phyloP scores from a whole-genome alignment of 2,113 vertebrate genomes.

The Solea solea region DNA sequence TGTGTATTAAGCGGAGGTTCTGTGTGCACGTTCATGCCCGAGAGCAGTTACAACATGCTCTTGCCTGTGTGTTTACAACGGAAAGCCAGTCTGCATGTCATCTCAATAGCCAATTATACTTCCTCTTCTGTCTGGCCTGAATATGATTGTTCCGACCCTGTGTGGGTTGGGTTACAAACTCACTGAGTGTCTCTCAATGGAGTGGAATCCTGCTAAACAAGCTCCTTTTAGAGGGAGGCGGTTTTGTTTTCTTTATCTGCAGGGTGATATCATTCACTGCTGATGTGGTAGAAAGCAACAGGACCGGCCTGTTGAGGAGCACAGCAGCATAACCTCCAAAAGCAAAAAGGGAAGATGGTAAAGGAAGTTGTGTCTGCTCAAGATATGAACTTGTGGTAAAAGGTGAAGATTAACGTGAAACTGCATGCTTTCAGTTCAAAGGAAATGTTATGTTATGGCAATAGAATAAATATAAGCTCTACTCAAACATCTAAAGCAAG shows the following conservation, averaged over 20 bases:
- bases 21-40: slow-evolving; percentile 18
- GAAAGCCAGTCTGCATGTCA: slow-evolving; percentile 35
- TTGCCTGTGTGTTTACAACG: slow-evolving; percentile 23
- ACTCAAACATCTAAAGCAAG: neutral
- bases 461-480: neutral
- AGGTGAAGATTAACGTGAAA: neutral
- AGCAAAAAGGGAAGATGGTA: slow-evolving; percentile 54
- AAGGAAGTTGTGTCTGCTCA: slow-evolving; percentile 48
- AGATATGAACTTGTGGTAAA: neutral
- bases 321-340: slow-evolving; percentile 7
- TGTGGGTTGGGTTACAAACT: slow-evolving; percentile 59
- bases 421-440: neutral
- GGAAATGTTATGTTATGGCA: neutral
- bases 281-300: slow-evolving; percentile 48
- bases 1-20: slow-evolving; percentile 14
- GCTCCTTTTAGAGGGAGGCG: slow-evolving; percentile 40
- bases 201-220: slow-evolving; percentile 74
- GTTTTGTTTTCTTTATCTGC: slow-evolving; percentile 65
- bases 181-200: slow-evolving; percentile 23
- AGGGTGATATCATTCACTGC: slow-evolving; percentile 47
- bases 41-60: slow-evolving; percentile 44
- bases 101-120: slow-evolving; percentile 13
- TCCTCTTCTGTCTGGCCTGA: slow-evolving; percentile 19
- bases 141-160: slow-evolving; percentile 24
- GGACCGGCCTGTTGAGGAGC: slow-evolving; percentile 32